These are phyloP conservation scores for Leucophora obtusa DNA, from an alignment of 2,888 invertebrate species.

Conservation along the genomic window DNA sequence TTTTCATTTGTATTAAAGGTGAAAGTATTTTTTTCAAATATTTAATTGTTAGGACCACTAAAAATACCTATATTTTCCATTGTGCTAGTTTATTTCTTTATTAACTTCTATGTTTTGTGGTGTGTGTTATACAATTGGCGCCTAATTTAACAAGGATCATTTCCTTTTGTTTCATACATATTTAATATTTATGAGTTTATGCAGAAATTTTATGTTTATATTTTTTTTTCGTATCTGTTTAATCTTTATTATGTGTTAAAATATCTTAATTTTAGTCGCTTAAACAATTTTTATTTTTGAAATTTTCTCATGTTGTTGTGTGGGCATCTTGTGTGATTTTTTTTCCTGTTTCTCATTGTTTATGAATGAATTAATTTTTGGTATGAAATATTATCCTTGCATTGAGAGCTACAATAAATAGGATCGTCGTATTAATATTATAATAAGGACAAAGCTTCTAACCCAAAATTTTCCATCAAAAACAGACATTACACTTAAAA, in stretches of 20 bases:
- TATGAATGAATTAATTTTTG: conserved; percentile 52
- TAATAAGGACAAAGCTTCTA: no score
- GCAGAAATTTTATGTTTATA: conserved; percentile 69
- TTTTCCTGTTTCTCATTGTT: conserved; percentile 26
- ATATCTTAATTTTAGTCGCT: conserved; percentile 51
- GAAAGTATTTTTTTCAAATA: conserved; percentile 41
- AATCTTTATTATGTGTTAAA: conserved; percentile 50
- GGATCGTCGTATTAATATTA: not conserved
- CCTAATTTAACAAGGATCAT: conserved; percentile 42
- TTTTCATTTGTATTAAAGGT: conserved; percentile 39
- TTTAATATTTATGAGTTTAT: conserved; percentile 75
- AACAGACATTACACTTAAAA: no score
- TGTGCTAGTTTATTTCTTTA: conserved; percentile 3
- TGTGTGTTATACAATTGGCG: conserved; percentile 60
- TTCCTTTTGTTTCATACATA: conserved; percentile 59
- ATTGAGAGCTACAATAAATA: conserved; percentile 20
- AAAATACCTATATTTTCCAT: not conserved
- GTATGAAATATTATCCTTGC: conserved; percentile 48
- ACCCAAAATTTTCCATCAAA: no score
- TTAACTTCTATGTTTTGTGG: conserved; percentile 13
- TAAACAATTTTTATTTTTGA: conserved; percentile 6
- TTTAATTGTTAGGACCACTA: not conserved
- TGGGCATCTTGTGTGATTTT: conserved; percentile 49
- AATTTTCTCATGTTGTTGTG: conserved; percentile 59
- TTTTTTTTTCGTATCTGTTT: conserved; percentile 18